Evolutionary conservation across 1,140 invertebrate genomes (phyloP).

Genomic region (Pseudomyrmex sp.): DNA sequence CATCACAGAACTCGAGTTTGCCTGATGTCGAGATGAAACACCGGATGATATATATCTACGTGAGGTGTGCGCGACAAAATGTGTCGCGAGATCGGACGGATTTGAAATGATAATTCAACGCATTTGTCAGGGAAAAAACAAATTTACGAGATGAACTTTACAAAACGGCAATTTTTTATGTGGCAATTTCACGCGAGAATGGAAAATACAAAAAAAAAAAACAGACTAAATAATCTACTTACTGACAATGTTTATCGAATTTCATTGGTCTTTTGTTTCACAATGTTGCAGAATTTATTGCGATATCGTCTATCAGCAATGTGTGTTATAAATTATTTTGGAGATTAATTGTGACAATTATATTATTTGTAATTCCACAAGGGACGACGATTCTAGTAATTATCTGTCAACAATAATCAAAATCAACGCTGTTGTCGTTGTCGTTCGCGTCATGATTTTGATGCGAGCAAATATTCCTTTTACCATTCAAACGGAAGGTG

Average conservation of each 20-base stretch:
- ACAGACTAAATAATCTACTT: not conserved
- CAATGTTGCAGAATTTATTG: not conserved
- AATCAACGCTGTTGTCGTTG: slow-evolving; percentile 4
- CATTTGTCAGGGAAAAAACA: not conserved
- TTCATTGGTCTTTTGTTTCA: not conserved
- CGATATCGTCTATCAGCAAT: not conserved
- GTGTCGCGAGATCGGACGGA: not conserved
- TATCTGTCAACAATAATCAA: not conserved
- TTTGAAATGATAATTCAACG: slow-evolving; percentile 4
- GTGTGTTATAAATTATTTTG: not conserved
- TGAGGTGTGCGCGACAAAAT: not conserved
- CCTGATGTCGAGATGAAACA: slow-evolving; percentile 3
- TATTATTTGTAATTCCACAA: slow-evolving; percentile 4
- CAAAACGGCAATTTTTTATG: not conserved
- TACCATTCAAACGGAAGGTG: not conserved
- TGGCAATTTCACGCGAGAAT: not conserved
- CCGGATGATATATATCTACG: not conserved
- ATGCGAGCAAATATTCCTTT: slow-evolving; percentile 4
- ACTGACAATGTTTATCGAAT: too few species aligned
- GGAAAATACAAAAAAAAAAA: not conserved
- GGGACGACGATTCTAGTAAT: not conserved
- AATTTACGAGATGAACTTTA: slow-evolving; percentile 23
- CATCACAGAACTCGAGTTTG: not conserved
- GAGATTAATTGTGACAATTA: slow-evolving; percentile 12
- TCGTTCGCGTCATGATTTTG: not conserved